Conservation (phyloP, 2,113 vertebrate genomes). For the Tetrao urogallus region DNA sequence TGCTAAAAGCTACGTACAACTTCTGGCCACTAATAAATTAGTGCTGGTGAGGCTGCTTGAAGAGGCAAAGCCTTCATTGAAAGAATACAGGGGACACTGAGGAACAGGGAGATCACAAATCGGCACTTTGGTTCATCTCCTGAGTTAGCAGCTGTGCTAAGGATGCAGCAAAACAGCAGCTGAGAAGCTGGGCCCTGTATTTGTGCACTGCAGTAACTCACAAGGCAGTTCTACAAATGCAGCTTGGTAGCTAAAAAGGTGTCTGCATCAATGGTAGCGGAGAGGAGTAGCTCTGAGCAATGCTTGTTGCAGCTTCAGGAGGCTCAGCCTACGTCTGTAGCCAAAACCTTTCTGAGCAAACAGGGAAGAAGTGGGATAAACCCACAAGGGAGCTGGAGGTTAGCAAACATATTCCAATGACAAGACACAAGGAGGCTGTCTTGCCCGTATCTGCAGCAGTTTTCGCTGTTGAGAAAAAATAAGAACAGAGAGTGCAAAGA, state of each 20-base stretch:
- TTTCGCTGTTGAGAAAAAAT: neutral
- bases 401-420: constrained; percentile 18
- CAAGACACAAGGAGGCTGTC: constrained; percentile 62
- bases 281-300: neutral
- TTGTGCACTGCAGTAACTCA: neutral
- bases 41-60: neutral
- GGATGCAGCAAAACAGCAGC: neutral
- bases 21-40: neutral
- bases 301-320: accelerated
- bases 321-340: neutral
- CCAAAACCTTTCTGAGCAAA: neutral
- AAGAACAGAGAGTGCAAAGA: neutral
- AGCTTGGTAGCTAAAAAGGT: neutral
- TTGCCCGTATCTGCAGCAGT: constrained; percentile 24
- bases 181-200: neutral
- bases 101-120: neutral
- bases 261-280: neutral
- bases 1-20: neutral
- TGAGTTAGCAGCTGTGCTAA: neutral
- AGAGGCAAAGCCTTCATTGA: neutral
- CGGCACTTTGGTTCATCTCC: accelerated
- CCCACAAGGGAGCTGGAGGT: neutral
- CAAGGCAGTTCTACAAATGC: neutral
- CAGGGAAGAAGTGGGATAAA: neutral
- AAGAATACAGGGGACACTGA: neutral